A percentile compares a stretch with the other conserved stretches of the same genome.
Conservation (phyloP, 2,888 invertebrate genomes). For the Spialia ferax region DNA sequence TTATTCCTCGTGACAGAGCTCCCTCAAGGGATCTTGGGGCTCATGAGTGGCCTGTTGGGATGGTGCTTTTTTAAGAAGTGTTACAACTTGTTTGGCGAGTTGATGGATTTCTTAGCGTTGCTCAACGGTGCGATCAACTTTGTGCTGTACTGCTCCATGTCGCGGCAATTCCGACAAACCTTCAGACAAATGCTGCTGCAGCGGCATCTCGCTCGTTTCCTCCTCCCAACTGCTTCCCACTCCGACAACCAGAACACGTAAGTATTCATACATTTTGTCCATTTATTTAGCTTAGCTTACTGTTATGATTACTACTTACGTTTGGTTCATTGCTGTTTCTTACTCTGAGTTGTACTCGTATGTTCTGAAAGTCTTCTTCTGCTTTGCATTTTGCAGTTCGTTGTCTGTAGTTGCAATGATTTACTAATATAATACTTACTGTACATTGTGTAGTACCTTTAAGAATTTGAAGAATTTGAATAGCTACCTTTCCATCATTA, state of each 20-base stretch:
- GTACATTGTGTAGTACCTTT: too few relatives aligned
- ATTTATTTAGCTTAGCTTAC: neutral
- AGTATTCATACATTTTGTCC: constrained; percentile 62
- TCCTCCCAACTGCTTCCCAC: constrained; percentile 85
- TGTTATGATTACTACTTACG: neutral
- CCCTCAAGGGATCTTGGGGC: constrained; percentile 92
- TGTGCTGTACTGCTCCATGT: constrained; percentile 97
- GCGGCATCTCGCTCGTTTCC: constrained; percentile 87
- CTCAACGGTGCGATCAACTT: constrained; percentile 97
- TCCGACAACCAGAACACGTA: constrained; percentile 89
- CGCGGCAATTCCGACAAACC: constrained; percentile 95
- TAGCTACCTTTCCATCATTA: neutral
- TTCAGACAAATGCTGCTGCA: constrained; percentile 91
- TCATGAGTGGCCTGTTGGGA: constrained; percentile 89
- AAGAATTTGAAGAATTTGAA: too few relatives aligned
- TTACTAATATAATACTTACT: too few relatives aligned
- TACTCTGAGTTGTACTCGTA: too few relatives aligned
- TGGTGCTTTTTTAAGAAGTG: constrained; percentile 92
- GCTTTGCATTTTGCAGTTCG: too few relatives aligned
- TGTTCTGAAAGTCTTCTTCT: too few relatives aligned
- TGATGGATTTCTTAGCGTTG: constrained; percentile 96
- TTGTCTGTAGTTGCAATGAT: too few relatives aligned
- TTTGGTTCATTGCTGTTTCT: too few relatives aligned
- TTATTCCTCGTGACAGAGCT: constrained; percentile 96
- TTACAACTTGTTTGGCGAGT: constrained; percentile 93